phyloP scores from a whole-genome alignment of 2,113 vertebrate species.

The Pomatostomus ruficeps region DNA sequence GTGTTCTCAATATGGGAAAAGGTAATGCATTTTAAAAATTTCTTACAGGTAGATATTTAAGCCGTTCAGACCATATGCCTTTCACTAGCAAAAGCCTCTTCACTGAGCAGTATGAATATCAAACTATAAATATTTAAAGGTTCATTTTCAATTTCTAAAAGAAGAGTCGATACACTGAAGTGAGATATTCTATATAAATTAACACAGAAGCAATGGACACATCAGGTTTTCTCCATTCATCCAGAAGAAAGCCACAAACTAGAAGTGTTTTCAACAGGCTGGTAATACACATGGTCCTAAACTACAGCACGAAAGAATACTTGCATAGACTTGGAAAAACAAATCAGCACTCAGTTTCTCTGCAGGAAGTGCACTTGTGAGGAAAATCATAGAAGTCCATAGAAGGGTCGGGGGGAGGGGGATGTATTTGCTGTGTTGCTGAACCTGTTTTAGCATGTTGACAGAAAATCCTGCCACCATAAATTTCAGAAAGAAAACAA shows the following conservation, averaged over 20 bases:
- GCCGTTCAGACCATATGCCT: background rate
- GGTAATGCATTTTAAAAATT: background rate
- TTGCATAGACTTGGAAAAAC: background rate
- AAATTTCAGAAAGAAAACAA: background rate
- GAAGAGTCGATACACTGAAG: background rate
- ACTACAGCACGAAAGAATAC: rapidly evolving
- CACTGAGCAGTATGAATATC: background rate
- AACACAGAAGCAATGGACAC: background rate
- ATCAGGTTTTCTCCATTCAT: background rate
- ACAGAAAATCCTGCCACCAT: background rate
- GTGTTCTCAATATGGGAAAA: background rate
- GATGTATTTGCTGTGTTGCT: background rate
- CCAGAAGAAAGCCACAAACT: background rate
- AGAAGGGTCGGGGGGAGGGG: rapidly evolving
- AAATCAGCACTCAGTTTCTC: background rate
- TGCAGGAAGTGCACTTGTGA: background rate
- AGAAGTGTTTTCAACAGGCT: background rate
- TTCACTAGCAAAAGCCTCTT: background rate
- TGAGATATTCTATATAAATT: background rate
- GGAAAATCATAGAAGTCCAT: background rate
- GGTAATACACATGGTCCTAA: background rate
- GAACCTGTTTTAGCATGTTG: background rate
- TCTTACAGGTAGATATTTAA: background rate
- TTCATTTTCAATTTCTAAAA: background rate
- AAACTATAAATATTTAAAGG: background rate